phyloP scores from a whole-genome alignment of 2,797 vertebrate species.

The Mionectes olivaceus region DNA sequence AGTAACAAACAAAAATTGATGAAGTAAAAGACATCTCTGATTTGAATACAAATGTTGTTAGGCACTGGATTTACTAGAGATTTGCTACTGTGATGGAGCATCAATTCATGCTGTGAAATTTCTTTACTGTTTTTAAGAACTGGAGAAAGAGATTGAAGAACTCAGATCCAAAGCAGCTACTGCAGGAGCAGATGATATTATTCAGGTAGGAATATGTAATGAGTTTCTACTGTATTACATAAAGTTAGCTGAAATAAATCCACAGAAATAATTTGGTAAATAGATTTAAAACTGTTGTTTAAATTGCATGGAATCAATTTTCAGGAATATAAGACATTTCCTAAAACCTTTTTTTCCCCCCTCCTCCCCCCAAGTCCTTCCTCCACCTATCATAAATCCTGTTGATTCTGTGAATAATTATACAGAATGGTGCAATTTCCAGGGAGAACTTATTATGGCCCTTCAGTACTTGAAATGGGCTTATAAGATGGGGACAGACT shows the following conservation, averaged over 20 bases:
- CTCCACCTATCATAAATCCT: neutral
- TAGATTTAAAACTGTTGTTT: neutral
- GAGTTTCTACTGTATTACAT: neutral
- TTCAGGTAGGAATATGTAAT: slow-evolving; percentile 83
- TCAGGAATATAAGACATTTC: neutral
- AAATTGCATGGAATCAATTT: neutral
- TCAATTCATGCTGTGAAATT: neutral
- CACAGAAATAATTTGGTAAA: neutral
- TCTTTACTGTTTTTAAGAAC: slow-evolving; percentile 77
- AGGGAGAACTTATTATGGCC: neutral
- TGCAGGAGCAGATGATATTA: slow-evolving; percentile 81
- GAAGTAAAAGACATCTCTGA: neutral
- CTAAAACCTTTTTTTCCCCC: neutral
- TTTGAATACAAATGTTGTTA: neutral
- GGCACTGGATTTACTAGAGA: neutral
- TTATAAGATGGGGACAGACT: neutral
- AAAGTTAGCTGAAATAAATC: neutral
- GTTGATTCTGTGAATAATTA: neutral
- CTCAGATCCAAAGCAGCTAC: slow-evolving; percentile 79
- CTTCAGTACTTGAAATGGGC: neutral
- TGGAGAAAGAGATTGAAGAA: slow-evolving; percentile 89
- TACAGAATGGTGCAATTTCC: neutral
- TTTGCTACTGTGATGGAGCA: neutral
- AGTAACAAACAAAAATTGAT: neutral
- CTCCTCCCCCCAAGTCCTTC: fast-evolving